phyloP scores from a whole-genome alignment of 2,888 invertebrate genomes.

The Scaptodrosophila latifasciaeformis region DNA sequence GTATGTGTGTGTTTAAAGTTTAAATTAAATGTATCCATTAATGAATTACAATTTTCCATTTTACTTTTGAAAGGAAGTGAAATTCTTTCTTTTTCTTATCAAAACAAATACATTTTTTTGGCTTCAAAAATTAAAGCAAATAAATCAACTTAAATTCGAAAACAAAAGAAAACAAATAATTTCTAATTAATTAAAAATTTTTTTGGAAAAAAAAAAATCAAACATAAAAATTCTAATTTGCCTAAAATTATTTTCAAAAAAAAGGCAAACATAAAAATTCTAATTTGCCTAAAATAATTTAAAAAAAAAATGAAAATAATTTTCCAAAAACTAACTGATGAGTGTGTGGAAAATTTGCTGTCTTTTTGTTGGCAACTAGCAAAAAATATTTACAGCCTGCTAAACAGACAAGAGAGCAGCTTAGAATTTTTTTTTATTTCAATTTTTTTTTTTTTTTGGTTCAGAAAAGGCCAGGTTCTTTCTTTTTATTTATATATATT shows the following conservation, averaged over 20 bases:
- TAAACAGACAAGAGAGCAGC: too few relatives aligned
- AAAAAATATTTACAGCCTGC: conserved; percentile 1
- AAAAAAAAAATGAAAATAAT: conserved; percentile 61
- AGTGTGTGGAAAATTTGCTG: conserved; percentile 11
- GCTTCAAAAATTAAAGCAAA: too few relatives aligned
- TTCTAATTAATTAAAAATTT: too few relatives aligned
- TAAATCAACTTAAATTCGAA: conserved; percentile 1
- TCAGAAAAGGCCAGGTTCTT: background rate
- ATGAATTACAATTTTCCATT: too few relatives aligned
- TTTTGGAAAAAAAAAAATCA: conserved; percentile 28
- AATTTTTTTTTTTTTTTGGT: conserved; percentile 18
- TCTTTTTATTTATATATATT: too few relatives aligned
- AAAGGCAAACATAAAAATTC: conserved; percentile 8
- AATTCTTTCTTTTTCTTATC: too few relatives aligned
- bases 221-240: conserved; percentile 49
- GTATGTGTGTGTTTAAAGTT: too few relatives aligned
- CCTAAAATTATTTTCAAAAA: conserved; percentile 33
- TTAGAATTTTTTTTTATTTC: conserved; percentile 30
- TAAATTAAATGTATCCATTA: too few relatives aligned
- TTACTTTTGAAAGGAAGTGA: too few relatives aligned
- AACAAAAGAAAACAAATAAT: too few relatives aligned
- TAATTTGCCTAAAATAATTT: conserved; percentile 11
- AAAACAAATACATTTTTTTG: too few relatives aligned
- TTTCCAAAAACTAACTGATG: conserved; percentile 51
- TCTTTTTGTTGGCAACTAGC: too few relatives aligned